These are phyloP conservation scores for Salvelinus namaycush DNA, from an alignment of 2,113 vertebrate genomes.

Conservation along the genomic window DNA sequence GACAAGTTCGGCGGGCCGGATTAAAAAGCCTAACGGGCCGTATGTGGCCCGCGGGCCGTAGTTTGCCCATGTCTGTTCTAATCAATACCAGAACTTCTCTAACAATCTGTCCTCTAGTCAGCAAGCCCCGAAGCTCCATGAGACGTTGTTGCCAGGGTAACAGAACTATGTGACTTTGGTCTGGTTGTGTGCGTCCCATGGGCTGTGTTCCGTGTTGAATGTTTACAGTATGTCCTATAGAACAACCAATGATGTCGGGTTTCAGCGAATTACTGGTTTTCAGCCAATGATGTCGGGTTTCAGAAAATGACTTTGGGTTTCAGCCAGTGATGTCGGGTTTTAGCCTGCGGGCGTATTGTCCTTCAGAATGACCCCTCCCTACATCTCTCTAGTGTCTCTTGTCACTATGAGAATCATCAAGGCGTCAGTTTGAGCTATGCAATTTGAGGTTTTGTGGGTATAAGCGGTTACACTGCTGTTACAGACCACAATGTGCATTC, in stretches of 20 bases:
- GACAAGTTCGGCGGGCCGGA: too few relatives aligned
- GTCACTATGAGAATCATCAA: slow-evolving; percentile 54
- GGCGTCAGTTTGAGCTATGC: slow-evolving; percentile 40
- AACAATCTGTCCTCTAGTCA: too few relatives aligned
- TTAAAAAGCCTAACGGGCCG: too few relatives aligned
- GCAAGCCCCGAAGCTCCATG: too few relatives aligned
- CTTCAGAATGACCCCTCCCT: slow-evolving; percentile 17
- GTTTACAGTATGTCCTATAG: slow-evolving; percentile 34
- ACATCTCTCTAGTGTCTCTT: slow-evolving; percentile 56
- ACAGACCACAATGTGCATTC: slow-evolving; percentile 26
- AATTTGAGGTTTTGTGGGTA: slow-evolving; percentile 41
- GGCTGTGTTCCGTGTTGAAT: background rate
- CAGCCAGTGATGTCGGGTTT: too few relatives aligned
- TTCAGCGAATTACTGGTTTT: background rate
- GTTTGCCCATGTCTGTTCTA: too few relatives aligned
- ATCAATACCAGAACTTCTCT: background rate
- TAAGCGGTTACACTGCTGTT: slow-evolving; percentile 45
- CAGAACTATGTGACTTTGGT: background rate
- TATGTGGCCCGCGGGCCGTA: too few relatives aligned
- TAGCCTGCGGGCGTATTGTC: too few relatives aligned
- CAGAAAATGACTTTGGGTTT: background rate
- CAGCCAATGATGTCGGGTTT: too few relatives aligned
- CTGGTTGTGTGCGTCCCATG: too few relatives aligned
- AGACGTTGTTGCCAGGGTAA: too few relatives aligned
- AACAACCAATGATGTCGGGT: slow-evolving; percentile 23